Conservation (phyloP, 2,113 vertebrate species). For the Xenopus tropicalis region UCB_Xtro_10.0 CM004446.2:86712501-86713000, state of each 20-base stretch:
- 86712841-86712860: no score
- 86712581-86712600: conserved; percentile 74
- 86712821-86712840: no score
- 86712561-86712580: conserved; percentile 88
- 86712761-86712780: no score
- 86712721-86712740: not conserved
- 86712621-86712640: conserved; percentile 53
- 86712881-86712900: no score
- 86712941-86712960: no score
- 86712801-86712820: no score
- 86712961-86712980: no score
- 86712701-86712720: conserved; percentile 18
- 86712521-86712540: conserved; percentile 80
- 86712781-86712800: no score
- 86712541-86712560: conserved; percentile 81
- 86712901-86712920: no score
- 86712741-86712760: not conserved
- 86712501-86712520: conserved; percentile 74
- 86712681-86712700: conserved; percentile 1
- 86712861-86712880: no score
- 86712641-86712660: conserved; percentile 43
- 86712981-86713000: no score
- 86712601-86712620: conserved; percentile 68
- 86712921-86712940: no score
- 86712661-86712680: conserved; percentile 26